Evolutionary conservation across 2,797 vertebrate genomes (phyloP).

Genomic region (Pitangus sulphuratus): DNA sequence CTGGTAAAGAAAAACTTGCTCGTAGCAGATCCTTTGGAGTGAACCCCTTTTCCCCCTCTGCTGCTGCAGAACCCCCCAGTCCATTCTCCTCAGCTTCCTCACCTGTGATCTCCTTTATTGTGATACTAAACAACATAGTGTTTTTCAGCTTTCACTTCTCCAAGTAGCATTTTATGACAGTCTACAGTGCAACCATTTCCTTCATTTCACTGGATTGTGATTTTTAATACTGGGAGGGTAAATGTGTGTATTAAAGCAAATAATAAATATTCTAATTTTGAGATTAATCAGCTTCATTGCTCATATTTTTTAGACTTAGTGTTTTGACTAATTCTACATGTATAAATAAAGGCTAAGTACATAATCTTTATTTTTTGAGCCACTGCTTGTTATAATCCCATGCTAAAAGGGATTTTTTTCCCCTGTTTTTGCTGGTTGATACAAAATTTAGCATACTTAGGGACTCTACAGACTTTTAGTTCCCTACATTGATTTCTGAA

Average conservation of each 20-base stretch:
- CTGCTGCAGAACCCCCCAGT: neutral
- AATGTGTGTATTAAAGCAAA: rapidly evolving
- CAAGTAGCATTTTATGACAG: neutral
- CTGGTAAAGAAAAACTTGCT: neutral
- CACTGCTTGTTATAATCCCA: neutral
- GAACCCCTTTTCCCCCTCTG: rapidly evolving
- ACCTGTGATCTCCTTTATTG: neutral
- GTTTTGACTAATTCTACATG: neutral
- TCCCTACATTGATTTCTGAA: neutral
- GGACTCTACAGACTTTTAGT: neutral
- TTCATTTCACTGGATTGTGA: neutral
- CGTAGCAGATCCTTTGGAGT: neutral
- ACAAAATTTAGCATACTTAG: neutral
- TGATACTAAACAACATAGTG: neutral
- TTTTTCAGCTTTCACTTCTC: neutral
- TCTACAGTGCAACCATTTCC: neutral
- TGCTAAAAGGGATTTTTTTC: neutral
- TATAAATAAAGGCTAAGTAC: neutral
- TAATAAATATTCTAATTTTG: neutral
- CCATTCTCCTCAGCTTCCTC: neutral
- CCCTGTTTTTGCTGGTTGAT: neutral
- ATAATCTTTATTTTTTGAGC: neutral
- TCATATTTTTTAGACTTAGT: neutral
- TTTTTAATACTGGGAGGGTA: neutral
- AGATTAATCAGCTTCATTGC: neutral